Conservation (phyloP, 2,113 vertebrate species). For the Plestiodon gilberti region DNA sequence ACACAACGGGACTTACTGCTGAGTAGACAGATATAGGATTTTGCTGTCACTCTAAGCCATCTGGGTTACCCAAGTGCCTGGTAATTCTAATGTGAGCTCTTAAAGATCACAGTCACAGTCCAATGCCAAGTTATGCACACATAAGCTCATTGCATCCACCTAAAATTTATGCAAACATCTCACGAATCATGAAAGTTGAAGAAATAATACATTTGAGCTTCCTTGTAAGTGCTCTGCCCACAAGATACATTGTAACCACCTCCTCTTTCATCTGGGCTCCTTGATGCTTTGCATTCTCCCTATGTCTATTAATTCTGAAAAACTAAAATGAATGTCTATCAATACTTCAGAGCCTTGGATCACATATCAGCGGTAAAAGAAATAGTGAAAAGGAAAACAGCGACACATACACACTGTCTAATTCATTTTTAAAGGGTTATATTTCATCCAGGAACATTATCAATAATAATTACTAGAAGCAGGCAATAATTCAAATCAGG, state of each 20-base stretch:
- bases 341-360: constrained; percentile 64
- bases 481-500: constrained; percentile 29
- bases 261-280: constrained; percentile 31
- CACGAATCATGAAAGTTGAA: neutral
- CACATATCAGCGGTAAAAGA: constrained; percentile 49
- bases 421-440: constrained; percentile 69
- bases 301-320: constrained; percentile 57
- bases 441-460: constrained; percentile 68
- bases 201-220: neutral
- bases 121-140: neutral
- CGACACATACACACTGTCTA: constrained; percentile 57
- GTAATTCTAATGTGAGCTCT: neutral
- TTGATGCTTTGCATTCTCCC: constrained; percentile 59
- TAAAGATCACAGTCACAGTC: neutral
- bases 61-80: neutral
- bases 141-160: neutral
- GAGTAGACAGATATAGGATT: too few relatives aligned
- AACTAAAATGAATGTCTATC: constrained; percentile 69
- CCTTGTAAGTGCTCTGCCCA: neutral
- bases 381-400: neutral
- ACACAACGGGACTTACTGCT: too few relatives aligned
- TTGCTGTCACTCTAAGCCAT: neutral
- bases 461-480: constrained; percentile 70
- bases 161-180: neutral
- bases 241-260: constrained; percentile 33